Evolutionary conservation across 92 coral and sea anemone species (phyloP), one percentile per base, ranked within the genome.

Genomic region (Meandrina meandrites): DNA sequence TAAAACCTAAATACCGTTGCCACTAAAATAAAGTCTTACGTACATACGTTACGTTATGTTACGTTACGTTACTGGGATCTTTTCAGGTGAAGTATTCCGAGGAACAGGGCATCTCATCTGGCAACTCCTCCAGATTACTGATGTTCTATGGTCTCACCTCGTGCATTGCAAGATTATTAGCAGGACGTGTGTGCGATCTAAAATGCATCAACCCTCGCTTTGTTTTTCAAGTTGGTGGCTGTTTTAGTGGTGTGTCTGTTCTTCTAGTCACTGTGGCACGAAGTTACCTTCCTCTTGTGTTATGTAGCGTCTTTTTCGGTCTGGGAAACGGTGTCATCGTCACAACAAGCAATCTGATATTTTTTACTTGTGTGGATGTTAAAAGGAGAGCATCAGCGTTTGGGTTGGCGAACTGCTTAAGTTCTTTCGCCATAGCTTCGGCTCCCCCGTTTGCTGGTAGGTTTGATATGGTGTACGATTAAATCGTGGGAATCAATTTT

Each of bases 351-450:
- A 78, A 68, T 40, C 64, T 90, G n/a, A 82, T 87, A 35, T 79
- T 53, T 51, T 35, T 90, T 16, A 90, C 90, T 36, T 82, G 88
- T 36, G 80, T 85, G 69, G 93, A 90, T 50, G 35, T 53, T 5
- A 78, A 58, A 36, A 90, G 73, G 54, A 85, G 87, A 67, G 83
- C 93, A 21, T 75, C 86, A 34, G 93, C 90, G 1, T 90, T 83
- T 88, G 90, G 85, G 3, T 50, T 83, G 69, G 90, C 82, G 3
- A 80, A 87, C 42, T 56, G 72, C 35, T 57, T 84, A 34, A 40
- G 30, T 36, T 75, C 88, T 5, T 57, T 84, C 35, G 56, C 75
- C 9, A 21, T 34, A 24, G 30, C 60, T 27, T 56, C 81, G 6
- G 42, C 81, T 28, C 88, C 88, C 12, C 81, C 81, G n/a, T 37